phyloP scores from a whole-genome alignment of 1,140 invertebrate genomes.

The Mylabris phalerata region DNA sequence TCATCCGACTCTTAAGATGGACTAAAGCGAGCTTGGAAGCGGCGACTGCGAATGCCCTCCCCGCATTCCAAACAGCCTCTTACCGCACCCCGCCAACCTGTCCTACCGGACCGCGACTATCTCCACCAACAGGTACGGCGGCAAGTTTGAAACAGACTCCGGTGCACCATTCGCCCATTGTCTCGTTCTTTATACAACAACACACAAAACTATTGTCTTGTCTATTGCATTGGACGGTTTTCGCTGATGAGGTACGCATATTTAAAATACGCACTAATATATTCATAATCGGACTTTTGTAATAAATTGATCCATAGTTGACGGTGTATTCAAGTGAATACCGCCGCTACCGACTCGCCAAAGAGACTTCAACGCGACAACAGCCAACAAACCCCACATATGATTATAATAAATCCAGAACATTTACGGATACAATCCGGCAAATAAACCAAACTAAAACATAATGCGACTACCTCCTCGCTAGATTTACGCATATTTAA shows the following conservation, averaged over 20 bases:
- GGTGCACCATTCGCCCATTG: slow-evolving; percentile 22
- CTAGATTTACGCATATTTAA: slow-evolving; percentile 32
- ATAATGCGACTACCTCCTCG: slow-evolving; percentile 31
- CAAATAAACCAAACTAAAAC: slow-evolving; percentile 32
- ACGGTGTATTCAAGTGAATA: not conserved
- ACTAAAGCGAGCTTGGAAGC: slow-evolving; percentile 32
- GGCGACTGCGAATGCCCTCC: slow-evolving; percentile 36
- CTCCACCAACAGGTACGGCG: slow-evolving; percentile 17
- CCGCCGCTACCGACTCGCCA: not conserved
- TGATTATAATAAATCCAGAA: slow-evolving; percentile 30
- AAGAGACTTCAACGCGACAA: slow-evolving; percentile 14
- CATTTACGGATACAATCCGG: slow-evolving; percentile 24
- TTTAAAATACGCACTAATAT: slow-evolving; percentile 32
- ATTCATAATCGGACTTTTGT: slow-evolving; percentile 24
- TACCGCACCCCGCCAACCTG: slow-evolving; percentile 32
- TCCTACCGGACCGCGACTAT: slow-evolving; percentile 17
- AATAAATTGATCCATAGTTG: slow-evolving; percentile 8
- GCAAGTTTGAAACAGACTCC: slow-evolving; percentile 35
- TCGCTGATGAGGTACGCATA: slow-evolving; percentile 21
- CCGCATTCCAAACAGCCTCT: slow-evolving; percentile 38
- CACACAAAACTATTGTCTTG: slow-evolving; percentile 39
- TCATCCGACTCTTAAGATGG: slow-evolving; percentile 31
- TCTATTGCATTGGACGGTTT: slow-evolving; percentile 30
- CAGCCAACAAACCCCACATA: slow-evolving; percentile 16
- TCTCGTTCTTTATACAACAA: slow-evolving; percentile 23